Base-by-base conservation (phyloP, 2,888 invertebrate genomes). In the Thymelicus lineola region DNA sequence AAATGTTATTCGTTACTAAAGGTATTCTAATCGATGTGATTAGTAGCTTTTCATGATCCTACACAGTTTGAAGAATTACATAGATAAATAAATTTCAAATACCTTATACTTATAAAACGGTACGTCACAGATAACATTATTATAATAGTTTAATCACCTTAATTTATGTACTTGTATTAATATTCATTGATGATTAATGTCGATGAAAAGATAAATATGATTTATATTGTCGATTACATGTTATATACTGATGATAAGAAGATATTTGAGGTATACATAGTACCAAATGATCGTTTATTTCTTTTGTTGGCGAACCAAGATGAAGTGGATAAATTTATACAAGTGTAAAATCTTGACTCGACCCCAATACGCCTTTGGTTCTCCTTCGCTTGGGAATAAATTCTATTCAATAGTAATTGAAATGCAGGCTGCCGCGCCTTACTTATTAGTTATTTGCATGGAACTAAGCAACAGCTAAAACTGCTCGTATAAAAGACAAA, bases 331-430 rank as follows among this genome's bases (percentile, higher is more conserved):
- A 45, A n/a, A 61, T 61, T 46, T 28, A 61, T 12, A 36, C 46
- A 7, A 36, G n/a, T 53, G 15, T 64, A 35, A 66, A 60, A 66
- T 59, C 42, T 61, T 61, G 50, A 35, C 20, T 20, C 14, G 42
- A 61, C 42, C n/a, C 38, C 35, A 60, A 50, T 46, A 15, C n/a
- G 17, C 15, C 12, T 55, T 17, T 14, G 12, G 53, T 53, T 15
- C 20, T 48, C 50, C 7, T 55, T 15, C 61, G 53, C 45, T 55
- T 68, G 46, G 61, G 45, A 62, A 36, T 68, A 55, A 46, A 68
- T 62, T 57, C 45, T 9, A 62, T 55, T 53, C 45, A 45, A 66
- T 15, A 38, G n/a, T 9, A 45, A 38, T 35, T 61, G 45, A 67
- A 61, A 55, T 61, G 45, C 55, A 61, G 53, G 42, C 35, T 15